These are phyloP conservation scores for Himalopsyche japonica DNA, from an alignment of 2,888 invertebrate species.

Conservation along the genomic window DNA sequence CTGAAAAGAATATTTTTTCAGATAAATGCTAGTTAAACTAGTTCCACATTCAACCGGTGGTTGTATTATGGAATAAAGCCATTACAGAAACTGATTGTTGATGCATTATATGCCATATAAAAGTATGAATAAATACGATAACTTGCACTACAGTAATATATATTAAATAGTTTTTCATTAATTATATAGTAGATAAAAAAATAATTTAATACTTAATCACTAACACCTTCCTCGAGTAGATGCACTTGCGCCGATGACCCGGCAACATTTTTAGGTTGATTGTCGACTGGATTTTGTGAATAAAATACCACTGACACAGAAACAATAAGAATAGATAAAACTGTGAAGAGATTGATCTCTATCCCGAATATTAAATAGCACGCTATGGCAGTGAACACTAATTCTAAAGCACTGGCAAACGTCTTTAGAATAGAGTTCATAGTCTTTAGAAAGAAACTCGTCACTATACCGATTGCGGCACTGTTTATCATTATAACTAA, in stretches of 20 bases:
- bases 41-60: too few species aligned
- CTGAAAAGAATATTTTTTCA: too few species aligned
- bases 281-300: constrained; percentile 84
- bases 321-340: constrained; percentile 80
- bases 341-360: constrained; percentile 79
- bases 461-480: constrained; percentile 89
- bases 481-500: constrained; percentile 85
- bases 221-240: constrained; percentile 23
- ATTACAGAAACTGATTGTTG: too few species aligned
- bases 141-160: too few species aligned
- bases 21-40: too few species aligned
- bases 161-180: background rate
- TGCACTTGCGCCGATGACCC: constrained; percentile 15
- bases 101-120: too few species aligned
- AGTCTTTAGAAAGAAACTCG: constrained; percentile 89
- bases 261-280: constrained; percentile 45
- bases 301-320: constrained; percentile 84
- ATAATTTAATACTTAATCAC: background rate
- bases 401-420: constrained; percentile 91
- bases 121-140: too few species aligned
- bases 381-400: constrained; percentile 86
- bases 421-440: constrained; percentile 95
- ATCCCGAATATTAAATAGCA: constrained; percentile 86
- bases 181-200: background rate
- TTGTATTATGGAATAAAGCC: too few species aligned